Base-by-base conservation (phyloP, 2,113 vertebrate genomes). In the Alligator mississippiensis region DNA sequence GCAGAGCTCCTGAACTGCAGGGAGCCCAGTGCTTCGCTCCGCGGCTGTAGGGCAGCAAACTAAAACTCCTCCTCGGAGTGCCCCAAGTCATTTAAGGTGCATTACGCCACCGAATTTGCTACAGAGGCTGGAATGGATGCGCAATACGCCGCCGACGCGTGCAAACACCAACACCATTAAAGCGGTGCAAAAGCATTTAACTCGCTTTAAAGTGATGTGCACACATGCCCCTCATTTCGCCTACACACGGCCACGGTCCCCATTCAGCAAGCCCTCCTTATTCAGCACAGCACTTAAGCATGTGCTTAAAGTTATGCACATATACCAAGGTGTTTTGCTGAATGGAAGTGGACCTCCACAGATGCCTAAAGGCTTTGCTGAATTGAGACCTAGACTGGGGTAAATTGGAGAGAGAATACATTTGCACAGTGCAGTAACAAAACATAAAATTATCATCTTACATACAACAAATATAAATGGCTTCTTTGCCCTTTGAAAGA, bases 301-400 rank as follows among this genome's bases (percentile, higher is more conserved):
- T 8, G 13, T n/a, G 22, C 58, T 89, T 83, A 66, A 55, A 28
- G 79, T 27, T 68, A 9, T 34, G 18, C 3, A n/a, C 10, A 7
- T 15, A n/a, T 0, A 72, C 0, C 0, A 3, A 16, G 10, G 34
- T 3, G 13, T 38, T 60, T 64, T 58, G 55, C 55, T 79, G 82
- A 78, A 47, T 34, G 8, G 47, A 47, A 27, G 34, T 3, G n/a
- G 0, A 0, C 30, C 57, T 6, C 77, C 30, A 12, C 1, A 80
- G 38, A 89, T 66, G 64, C 28, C 28, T 66, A n/a, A 62, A 62
- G 21, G 25, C 61, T 62, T 62, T n/a, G 28, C 64, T 66, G 64
- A n/a, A 17, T n/a, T 66, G 64, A 28, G 28, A 9, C n/a, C 64
- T 66, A n/a, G 17, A 66, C n/a, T 11, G n/a, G 6, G 14, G 22